phyloP scores from a whole-genome alignment of 2,113 vertebrate species.

The Coturnix japonica region DNA sequence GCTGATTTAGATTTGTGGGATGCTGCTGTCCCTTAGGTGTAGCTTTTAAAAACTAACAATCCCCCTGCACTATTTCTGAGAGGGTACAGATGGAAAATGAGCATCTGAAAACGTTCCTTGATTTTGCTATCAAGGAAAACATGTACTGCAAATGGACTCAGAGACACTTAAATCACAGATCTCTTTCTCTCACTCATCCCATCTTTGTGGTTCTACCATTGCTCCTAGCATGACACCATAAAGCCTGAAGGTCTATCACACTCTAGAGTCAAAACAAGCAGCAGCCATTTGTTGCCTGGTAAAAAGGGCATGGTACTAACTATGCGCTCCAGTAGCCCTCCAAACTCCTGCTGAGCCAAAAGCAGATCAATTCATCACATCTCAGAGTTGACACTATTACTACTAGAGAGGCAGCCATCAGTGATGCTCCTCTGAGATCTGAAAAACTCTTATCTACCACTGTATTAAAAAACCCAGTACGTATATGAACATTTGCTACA shows the following conservation, averaged over 20 bases:
- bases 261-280: not conserved
- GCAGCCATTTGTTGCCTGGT: not conserved
- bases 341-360: not conserved
- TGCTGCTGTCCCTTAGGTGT: not conserved
- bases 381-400: not conserved
- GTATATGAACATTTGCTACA: not conserved
- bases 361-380: not conserved
- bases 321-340: fast-evolving
- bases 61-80: not conserved
- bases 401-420: not conserved
- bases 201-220: not conserved
- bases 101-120: not conserved
- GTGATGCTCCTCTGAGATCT: not conserved
- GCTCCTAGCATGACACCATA: not conserved
- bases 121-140: not conserved
- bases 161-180: not conserved
- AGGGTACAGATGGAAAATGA: fast-evolving
- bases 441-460: not conserved
- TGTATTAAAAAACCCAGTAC: not conserved
- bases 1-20: not conserved
- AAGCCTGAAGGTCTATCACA: not conserved
- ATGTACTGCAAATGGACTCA: not conserved
- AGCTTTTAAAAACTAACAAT: not conserved
- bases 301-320: not conserved
- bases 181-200: not conserved